These are phyloP conservation scores for Drepana arcuata DNA, from an alignment of 1,140 invertebrate genomes.

Conservation along the genomic window DNA sequence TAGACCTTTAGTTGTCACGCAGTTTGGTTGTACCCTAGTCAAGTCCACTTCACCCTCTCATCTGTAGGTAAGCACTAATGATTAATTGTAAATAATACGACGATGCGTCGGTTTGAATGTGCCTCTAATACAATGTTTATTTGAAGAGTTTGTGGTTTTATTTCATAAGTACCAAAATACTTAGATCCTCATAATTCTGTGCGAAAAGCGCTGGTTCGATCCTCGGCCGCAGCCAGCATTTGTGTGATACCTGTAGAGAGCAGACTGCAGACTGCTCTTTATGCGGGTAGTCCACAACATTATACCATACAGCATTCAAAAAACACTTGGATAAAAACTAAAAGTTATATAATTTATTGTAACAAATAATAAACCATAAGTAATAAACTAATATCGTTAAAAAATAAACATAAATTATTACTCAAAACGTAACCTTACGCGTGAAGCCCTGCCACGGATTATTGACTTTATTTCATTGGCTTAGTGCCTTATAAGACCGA, in stretches of 20 bases:
- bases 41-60: slow-evolving; percentile 36
- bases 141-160: slow-evolving; percentile 21
- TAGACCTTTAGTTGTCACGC: too few species aligned
- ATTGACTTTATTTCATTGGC: too few species aligned
- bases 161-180: too few species aligned
- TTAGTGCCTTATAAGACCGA: too few species aligned
- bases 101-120: slow-evolving; percentile 50
- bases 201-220: too few species aligned
- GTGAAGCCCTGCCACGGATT: slow-evolving; percentile 1
- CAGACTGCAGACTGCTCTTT: too few species aligned
- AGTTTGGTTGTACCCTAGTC: slow-evolving; percentile 54
- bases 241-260: too few species aligned
- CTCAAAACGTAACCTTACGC: slow-evolving; percentile 21
- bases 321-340: slow-evolving; percentile 6
- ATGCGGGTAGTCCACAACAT: too few species aligned
- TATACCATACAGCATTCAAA: too few species aligned
- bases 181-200: too few species aligned
- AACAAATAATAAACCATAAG: slow-evolving; percentile 23
- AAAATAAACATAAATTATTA: slow-evolving; percentile 28
- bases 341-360: slow-evolving; percentile 34
- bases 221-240: too few species aligned
- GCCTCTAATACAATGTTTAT: slow-evolving; percentile 61
- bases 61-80: slow-evolving; percentile 38
- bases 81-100: slow-evolving; percentile 36
- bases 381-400: slow-evolving; percentile 25